Evolutionary conservation across 2,888 invertebrate genomes (phyloP).

Genomic region (Malachius bipustulatus): DNA sequence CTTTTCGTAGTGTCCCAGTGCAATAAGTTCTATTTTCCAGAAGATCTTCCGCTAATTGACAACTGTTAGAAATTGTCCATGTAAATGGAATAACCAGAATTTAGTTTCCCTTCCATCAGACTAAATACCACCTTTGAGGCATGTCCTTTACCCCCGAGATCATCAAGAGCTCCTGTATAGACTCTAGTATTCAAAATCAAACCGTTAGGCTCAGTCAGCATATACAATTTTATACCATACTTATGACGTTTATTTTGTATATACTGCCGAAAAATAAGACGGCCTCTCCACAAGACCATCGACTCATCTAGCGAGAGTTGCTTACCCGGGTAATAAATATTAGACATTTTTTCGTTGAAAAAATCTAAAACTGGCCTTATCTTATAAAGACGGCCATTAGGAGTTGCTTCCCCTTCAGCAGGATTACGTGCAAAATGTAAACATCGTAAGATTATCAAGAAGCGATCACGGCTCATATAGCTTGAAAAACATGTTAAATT

Average conservation of each 20-base stretch:
- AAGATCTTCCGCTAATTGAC: constrained; percentile 1
- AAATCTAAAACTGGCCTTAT: too few species aligned
- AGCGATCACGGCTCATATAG: too few species aligned
- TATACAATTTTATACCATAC: constrained; percentile 3
- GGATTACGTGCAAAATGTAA: too few species aligned
- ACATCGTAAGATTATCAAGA: too few species aligned
- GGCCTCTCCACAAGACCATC: constrained; percentile 2
- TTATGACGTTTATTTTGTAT: constrained; percentile 1
- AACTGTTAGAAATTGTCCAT: constrained; percentile 9
- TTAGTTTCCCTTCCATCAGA: constrained; percentile 3
- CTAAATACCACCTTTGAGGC: constrained; percentile 1
- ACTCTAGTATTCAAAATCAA: background rate
- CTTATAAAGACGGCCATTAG: too few species aligned
- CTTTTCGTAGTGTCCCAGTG: constrained; percentile 7
- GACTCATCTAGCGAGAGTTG: too few species aligned
- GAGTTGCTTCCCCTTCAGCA: too few species aligned
- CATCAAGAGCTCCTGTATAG: background rate
- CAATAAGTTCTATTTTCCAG: background rate
- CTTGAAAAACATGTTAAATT: too few species aligned
- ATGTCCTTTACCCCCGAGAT: background rate
- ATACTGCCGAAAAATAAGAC: constrained; percentile 6
- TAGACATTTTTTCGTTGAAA: too few species aligned
- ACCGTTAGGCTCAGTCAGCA: background rate
- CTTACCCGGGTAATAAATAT: too few species aligned
- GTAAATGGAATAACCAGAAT: constrained; percentile 6